These are phyloP conservation scores for Papilio dardanus DNA, from an alignment of 1,140 invertebrate genomes.

Conservation along the genomic window DNA sequence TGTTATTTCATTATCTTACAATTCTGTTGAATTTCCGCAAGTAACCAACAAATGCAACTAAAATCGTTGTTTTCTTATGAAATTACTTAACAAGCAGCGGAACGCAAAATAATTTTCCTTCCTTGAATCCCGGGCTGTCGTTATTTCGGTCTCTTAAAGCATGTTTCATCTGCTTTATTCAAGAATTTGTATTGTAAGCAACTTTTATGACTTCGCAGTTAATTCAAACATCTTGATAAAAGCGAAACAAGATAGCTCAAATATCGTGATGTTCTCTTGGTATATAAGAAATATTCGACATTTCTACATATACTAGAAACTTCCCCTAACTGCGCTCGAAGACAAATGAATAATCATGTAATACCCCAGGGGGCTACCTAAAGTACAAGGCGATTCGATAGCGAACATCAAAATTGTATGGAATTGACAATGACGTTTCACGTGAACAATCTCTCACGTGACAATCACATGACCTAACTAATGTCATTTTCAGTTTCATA, in stretches of 20 bases:
- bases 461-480: no score
- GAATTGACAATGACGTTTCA: no score
- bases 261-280: neutral
- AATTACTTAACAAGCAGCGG: conserved; percentile 13
- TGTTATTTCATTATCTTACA: neutral
- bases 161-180: conserved; percentile 22
- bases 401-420: no score
- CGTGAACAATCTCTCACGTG: no score
- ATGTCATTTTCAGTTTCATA: no score
- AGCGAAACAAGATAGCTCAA: neutral
- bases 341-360: neutral
- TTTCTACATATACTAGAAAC: neutral
- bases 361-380: no score
- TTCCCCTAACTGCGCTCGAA: neutral
- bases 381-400: no score
- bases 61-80: conserved; percentile 4
- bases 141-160: conserved; percentile 14
- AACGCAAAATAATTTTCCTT: conserved; percentile 19
- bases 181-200: conserved; percentile 21
- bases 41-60: neutral
- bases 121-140: conserved; percentile 14
- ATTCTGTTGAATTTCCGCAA: neutral
- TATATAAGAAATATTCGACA: neutral
- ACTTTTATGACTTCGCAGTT: conserved; percentile 15
- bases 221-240: conserved; percentile 18